A percentile compares a stretch with the other conserved stretches of the same genome.
Evolutionary conservation across 2,888 invertebrate genomes (phyloP).

Genomic region (Tetramorium bicarinatum): DNA sequence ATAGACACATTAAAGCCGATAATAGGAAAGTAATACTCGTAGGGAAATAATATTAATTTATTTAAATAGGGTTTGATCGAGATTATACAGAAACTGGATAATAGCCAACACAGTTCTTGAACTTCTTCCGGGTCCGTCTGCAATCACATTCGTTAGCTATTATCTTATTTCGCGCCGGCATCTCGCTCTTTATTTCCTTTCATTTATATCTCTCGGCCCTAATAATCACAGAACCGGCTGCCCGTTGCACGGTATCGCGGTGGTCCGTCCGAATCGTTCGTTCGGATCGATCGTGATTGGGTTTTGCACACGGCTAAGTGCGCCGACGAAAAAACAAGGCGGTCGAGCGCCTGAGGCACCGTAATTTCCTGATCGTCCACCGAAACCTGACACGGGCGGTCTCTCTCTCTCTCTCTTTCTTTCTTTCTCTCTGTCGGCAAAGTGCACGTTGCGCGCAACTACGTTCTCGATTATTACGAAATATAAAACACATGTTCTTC

Average conservation of each 20-base stretch:
- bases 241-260: conserved; percentile 6
- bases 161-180: not conserved
- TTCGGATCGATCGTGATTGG: conserved; percentile 51
- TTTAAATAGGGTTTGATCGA: not conserved
- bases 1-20: not conserved
- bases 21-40: not conserved
- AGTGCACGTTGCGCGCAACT: not conserved
- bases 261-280: conserved; percentile 53
- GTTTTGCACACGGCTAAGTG: conserved; percentile 50
- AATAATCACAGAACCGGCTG: conserved; percentile 33
- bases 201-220: not conserved
- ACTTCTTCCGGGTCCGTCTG: not conserved
- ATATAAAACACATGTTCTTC: conserved; percentile 19
- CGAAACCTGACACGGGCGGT: conserved; percentile 43
- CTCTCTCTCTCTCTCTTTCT: not conserved
- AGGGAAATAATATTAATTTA: not conserved
- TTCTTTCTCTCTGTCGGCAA: not conserved
- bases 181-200: not conserved
- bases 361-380: conserved; percentile 56
- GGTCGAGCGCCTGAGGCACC: conserved; percentile 32
- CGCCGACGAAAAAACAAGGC: conserved; percentile 43
- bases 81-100: not conserved
- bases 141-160: not conserved
- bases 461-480: conserved; percentile 28
- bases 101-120: not conserved